A percentile compares a stretch with the other conserved stretches of the same genome.
These are phyloP conservation scores for Spizaetus ornatus DNA, from an alignment of 2,113 vertebrate species.

Conservation along the genomic window DNA sequence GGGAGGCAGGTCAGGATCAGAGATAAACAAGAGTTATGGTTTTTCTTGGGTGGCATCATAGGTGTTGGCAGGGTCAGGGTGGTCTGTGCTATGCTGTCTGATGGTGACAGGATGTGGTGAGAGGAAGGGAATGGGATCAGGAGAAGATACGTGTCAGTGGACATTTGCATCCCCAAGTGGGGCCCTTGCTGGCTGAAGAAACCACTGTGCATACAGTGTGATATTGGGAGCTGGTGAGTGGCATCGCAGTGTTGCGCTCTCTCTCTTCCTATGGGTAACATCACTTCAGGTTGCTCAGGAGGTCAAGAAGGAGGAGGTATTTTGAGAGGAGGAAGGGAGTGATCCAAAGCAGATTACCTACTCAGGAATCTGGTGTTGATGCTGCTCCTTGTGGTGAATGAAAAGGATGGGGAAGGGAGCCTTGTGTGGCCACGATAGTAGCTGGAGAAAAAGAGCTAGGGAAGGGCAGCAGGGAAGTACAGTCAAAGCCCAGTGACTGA, in stretches of 20 bases:
- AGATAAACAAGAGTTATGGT: accelerated
- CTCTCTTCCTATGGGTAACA: neutral
- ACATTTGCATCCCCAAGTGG: neutral
- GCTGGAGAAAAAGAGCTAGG: neutral
- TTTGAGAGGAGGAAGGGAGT: neutral
- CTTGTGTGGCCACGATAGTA: neutral
- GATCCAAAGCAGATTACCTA: neutral
- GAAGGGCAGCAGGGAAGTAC: neutral
- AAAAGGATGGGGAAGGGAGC: neutral
- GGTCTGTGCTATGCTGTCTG: neutral
- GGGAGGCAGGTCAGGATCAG: neutral
- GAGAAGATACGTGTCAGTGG: neutral
- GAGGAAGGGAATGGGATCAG: neutral
- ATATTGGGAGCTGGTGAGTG: neutral
- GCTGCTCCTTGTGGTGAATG: neutral
- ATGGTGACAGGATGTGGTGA: neutral
- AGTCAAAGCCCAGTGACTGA: neutral
- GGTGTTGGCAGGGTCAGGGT: neutral
- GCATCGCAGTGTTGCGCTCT: neutral
- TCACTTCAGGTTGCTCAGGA: neutral
- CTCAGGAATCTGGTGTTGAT: neutral
- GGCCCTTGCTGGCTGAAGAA: neutral
- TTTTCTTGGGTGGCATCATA: neutral
- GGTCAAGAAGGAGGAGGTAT: neutral
- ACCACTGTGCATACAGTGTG: neutral